These are phyloP conservation scores for Drosophila guanche DNA, from an alignment of 1,140 invertebrate species.

Conservation along the genomic window DNA sequence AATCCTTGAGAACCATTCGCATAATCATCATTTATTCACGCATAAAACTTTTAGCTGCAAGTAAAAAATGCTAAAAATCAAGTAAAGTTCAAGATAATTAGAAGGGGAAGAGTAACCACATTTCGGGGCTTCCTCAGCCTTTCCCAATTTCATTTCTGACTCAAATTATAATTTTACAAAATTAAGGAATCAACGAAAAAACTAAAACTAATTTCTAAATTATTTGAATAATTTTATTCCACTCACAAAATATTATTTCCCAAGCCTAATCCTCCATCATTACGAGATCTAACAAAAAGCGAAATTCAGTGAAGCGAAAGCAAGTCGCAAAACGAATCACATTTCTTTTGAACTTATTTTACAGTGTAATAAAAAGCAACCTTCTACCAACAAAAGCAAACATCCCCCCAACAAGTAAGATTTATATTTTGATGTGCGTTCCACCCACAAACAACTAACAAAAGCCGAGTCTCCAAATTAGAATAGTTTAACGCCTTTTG, in stretches of 20 bases:
- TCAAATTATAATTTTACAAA: not conserved
- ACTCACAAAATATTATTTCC: not conserved
- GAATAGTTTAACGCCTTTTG: constrained; percentile 3
- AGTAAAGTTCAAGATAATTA: too few species aligned
- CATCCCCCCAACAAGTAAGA: constrained; percentile 64
- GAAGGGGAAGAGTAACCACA: too few species aligned
- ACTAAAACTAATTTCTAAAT: not conserved
- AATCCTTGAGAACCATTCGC: not conserved
- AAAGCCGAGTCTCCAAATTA: constrained; percentile 63
- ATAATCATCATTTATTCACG: not conserved
- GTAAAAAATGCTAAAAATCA: too few species aligned
- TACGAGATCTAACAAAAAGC: constrained; percentile 34
- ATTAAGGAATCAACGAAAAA: not conserved
- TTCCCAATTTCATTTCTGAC: too few species aligned
- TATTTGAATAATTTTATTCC: not conserved
- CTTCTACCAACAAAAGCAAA: constrained; percentile 23
- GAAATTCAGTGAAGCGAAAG: not conserved
- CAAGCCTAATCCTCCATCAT: not conserved
- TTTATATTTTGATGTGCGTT: constrained; percentile 27
- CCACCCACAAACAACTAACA: constrained; percentile 46
- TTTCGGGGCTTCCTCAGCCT: too few species aligned
- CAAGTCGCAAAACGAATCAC: constrained; percentile 23
- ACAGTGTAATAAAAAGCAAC: constrained; percentile 64
- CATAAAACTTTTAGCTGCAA: not conserved
- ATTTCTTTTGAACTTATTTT: constrained; percentile 53